Conservation (phyloP, 2,888 invertebrate genomes). For the Sipha maydis region DNA sequence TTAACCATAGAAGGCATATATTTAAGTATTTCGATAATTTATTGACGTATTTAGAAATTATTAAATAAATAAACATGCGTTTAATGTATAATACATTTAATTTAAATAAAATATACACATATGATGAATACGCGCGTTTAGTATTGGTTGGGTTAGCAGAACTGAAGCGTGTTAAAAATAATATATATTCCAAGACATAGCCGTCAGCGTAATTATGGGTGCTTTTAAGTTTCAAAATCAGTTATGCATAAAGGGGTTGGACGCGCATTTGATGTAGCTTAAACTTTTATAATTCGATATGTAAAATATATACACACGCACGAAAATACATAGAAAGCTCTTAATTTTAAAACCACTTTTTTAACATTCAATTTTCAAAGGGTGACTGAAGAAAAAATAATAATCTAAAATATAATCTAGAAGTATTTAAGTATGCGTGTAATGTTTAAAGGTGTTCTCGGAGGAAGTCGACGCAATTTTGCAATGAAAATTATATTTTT, state of each 20-base stretch:
- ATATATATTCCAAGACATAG: background rate
- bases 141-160: background rate
- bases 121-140: background rate
- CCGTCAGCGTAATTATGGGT: background rate
- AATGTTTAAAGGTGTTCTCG: background rate
- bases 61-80: too few species aligned
- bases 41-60: background rate
- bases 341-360: constrained; percentile 24
- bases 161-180: background rate
- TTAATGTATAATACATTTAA: too few species aligned
- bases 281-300: constrained; percentile 40
- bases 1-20: background rate
- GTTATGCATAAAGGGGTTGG: constrained; percentile 45
- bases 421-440: background rate
- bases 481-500: constrained; percentile 17
- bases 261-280: constrained; percentile 39
- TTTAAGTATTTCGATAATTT: background rate
- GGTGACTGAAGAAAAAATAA: background rate
- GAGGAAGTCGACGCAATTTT: background rate
- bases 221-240: constrained; percentile 44
- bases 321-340: background rate
- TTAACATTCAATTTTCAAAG: background rate
- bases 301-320: background rate
- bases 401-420: constrained; percentile 30
- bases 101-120: background rate